A percentile compares a stretch with the other conserved stretches of the same genome.
Conservation (phyloP, 2,797 vertebrate species). For the Aplochiton taeniatus region DNA sequence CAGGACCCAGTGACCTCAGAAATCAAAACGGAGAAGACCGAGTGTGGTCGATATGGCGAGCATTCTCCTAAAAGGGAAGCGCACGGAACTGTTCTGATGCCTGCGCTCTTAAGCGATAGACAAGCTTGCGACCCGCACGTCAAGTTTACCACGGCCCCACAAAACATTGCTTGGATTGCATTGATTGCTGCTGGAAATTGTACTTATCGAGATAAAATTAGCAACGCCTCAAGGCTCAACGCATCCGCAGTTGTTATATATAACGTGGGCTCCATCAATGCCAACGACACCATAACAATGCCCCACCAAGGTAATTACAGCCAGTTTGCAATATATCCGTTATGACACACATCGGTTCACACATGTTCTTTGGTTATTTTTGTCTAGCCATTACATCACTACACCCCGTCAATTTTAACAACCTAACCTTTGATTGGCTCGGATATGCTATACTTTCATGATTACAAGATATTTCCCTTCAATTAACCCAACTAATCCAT, state of each 20-base stretch:
- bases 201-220: constrained; percentile 88
- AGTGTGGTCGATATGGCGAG: constrained; percentile 96
- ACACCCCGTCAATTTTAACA: too few species aligned
- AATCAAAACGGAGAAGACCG: constrained; percentile 86
- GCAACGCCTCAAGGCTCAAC: constrained; percentile 85
- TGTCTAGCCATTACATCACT: too few species aligned
- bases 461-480: too few species aligned
- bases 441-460: too few species aligned
- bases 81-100: constrained; percentile 83
- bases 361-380: background rate
- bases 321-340: background rate
- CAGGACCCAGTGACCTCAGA: constrained; percentile 81
- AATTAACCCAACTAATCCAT: too few species aligned
- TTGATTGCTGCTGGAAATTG: constrained; percentile 92
- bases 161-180: constrained; percentile 85
- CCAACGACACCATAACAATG: constrained; percentile 95
- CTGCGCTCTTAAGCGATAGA: constrained; percentile 77
- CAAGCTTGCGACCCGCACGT: constrained; percentile 86
- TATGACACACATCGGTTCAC: background rate
- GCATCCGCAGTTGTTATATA: constrained; percentile 94
- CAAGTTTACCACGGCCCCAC: constrained; percentile 75
- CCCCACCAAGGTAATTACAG: constrained; percentile 84
- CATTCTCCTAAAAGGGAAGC: constrained; percentile 94
- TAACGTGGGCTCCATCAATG: constrained; percentile 84
- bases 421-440: too few species aligned